These are phyloP conservation scores for Sternarchorhynchus goeldii DNA, from an alignment of 2,797 vertebrate species.

Conservation along the genomic window DNA sequence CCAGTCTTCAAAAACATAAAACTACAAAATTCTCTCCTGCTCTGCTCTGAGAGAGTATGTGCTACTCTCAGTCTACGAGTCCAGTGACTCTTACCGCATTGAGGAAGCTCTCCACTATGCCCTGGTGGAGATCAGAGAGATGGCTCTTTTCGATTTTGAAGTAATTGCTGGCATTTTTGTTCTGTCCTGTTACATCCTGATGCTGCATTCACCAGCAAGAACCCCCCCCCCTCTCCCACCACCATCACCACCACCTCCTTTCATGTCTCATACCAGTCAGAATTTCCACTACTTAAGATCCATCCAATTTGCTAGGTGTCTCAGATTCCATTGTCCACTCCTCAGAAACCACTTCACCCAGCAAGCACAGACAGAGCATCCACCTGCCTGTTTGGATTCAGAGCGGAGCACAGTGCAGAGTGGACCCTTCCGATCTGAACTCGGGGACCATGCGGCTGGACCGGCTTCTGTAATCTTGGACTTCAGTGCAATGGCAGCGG, in stretches of 20 bases:
- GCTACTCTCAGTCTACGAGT: constrained; percentile 32
- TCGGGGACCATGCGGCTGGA: constrained; percentile 48
- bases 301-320: constrained; percentile 48
- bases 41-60: constrained; percentile 5
- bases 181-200: constrained; percentile 20
- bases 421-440: constrained; percentile 23
- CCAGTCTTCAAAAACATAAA: constrained; percentile 14
- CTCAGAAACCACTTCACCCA: constrained; percentile 41
- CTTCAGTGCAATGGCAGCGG: constrained; percentile 29
- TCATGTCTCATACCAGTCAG: constrained; percentile 32
- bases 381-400: constrained; percentile 17
- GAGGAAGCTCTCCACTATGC: constrained; percentile 26
- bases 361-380: constrained; percentile 27
- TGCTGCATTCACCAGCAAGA: not conserved
- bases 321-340: constrained; percentile 25
- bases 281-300: constrained; percentile 49
- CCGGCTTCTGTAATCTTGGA: constrained; percentile 31
- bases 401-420: constrained; percentile 35
- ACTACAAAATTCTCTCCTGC: not conserved
- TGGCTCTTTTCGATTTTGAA: constrained; percentile 42
- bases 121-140: constrained; percentile 39
- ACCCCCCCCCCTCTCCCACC: not conserved
- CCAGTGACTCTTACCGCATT: constrained; percentile 34
- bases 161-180: constrained; percentile 42
- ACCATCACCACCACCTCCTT: constrained; percentile 15